Evolutionary conservation across 2,113 vertebrate genomes (phyloP), one percentile per base, ranked within the genome.

Genomic region (Melanostigma gelatinosum): DNA sequence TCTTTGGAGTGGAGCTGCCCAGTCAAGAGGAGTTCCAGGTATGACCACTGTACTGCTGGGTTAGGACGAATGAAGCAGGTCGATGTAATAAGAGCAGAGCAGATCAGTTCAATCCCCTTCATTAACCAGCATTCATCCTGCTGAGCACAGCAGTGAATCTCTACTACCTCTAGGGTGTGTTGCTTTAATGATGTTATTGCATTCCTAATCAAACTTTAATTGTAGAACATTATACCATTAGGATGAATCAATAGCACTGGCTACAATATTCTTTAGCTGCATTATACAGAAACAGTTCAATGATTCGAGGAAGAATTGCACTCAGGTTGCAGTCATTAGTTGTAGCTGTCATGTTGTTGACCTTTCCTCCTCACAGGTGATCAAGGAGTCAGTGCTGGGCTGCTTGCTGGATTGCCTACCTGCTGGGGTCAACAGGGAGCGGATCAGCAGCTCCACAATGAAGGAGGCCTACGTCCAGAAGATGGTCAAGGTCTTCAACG

Each of bases 381-480:
- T 99, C 80, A 99, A 99, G 84, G 97, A 98, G 87, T 93, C 95
- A 0, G 98, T 99, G 87, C 93, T 99, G 74, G 91, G 96, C 79
- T 98, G 97, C 86, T 87, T 98, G 0, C 89, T 97, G 70, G 96
- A 98, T 85, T 98, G 97, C 88, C 93, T 99, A 74, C 97, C 97
- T 71, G 95, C 96, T 83, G 96, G 96, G 1, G 97, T 99, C 52
- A 98, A 98, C 92, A 97, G 96, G 85, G 96, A 99, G 85, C 97
- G 97, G 86, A 97, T 99, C 90, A 99, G 92, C 97, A 0, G 94
- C 78, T 58, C 95, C 44, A 98, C 92, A n/a, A 97, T 99, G 97
- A 98, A 97, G 79, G 97, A 97, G 29, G 98, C 96, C 52, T 99
- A 99, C 0, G 98, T 99, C 32, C 97, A 99, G 94, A 99, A 99